A percentile compares a stretch with the other conserved stretches of the same genome.
Conservation (phyloP, 2,797 vertebrate species). For the Rhyacichthys aspro region DNA sequence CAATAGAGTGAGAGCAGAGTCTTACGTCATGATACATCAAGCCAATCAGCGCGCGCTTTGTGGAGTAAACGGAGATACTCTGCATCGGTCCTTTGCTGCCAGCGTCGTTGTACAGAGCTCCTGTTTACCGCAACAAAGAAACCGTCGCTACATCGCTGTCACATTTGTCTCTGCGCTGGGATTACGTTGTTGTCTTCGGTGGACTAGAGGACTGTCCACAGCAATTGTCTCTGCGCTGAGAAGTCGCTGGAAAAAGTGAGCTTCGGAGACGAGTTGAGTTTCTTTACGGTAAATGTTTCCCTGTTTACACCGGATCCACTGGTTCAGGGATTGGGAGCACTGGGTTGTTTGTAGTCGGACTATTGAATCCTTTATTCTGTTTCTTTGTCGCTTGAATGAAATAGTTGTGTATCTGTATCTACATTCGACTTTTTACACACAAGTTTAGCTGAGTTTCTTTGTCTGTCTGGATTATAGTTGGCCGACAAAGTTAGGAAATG, state of each 20-base stretch:
- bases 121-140: conserved; percentile 70
- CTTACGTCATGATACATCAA: conserved; percentile 28
- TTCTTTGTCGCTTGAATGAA: conserved; percentile 1
- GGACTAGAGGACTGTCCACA: background rate
- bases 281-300: conserved; percentile 64
- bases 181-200: conserved; percentile 18
- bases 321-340: conserved; percentile 15
- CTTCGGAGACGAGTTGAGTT: conserved; percentile 35
- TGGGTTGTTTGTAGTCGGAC: conserved; percentile 3
- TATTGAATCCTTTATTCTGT: background rate
- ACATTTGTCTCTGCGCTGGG: conserved; percentile 35
- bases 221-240: background rate
- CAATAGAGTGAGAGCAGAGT: conserved; percentile 47
- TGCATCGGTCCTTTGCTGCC: conserved; percentile 19
- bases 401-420: background rate
- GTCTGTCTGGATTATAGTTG: accelerated
- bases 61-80: conserved; percentile 55
- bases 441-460: background rate
- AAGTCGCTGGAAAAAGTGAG: conserved; percentile 24
- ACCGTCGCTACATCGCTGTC: conserved; percentile 3
- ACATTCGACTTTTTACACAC: background rate
- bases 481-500: conserved; percentile 21
- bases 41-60: conserved; percentile 59
- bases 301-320: conserved; percentile 53
- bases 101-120: conserved; percentile 33